Conservation (phyloP, 1,140 invertebrate genomes). For the Hyphantria cunea region DNA sequence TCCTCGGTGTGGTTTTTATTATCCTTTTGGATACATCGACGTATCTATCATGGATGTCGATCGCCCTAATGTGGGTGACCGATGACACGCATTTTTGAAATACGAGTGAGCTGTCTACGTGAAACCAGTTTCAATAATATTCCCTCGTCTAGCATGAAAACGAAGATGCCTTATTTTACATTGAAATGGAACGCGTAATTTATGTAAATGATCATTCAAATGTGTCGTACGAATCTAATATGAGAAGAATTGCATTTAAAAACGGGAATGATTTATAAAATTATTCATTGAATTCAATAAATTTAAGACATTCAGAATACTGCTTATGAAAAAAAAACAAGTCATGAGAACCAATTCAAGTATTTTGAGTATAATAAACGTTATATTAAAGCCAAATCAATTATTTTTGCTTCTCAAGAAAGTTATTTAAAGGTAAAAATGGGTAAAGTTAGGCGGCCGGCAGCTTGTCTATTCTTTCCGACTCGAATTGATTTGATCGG, state of each 20-base stretch:
- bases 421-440: conserved; percentile 43
- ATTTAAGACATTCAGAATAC: background rate
- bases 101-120: conserved; percentile 19
- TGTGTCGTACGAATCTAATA: background rate
- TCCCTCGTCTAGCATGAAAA: background rate
- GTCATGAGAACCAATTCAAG: background rate
- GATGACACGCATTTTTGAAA: conserved; percentile 30
- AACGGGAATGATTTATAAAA: background rate
- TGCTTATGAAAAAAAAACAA: background rate
- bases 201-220: background rate
- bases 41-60: conserved; percentile 30
- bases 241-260: background rate
- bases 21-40: conserved; percentile 32
- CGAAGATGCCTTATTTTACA: conserved; percentile 21
- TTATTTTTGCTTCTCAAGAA: conserved; percentile 37
- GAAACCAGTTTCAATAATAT: conserved; percentile 23
- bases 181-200: background rate
- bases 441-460: conserved; percentile 51
- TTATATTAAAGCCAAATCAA: conserved; percentile 26
- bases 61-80: conserved; percentile 28
- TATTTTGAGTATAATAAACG: background rate
- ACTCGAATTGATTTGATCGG: conserved; percentile 68
- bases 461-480: conserved; percentile 59
- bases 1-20: conserved; percentile 45
- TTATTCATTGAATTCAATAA: background rate